Evolutionary conservation across 53 echinoderm and acorn worm species (phyloP), one percentile per base, ranked within the genome.

Genomic region (Echinarachnius parma): DNA sequence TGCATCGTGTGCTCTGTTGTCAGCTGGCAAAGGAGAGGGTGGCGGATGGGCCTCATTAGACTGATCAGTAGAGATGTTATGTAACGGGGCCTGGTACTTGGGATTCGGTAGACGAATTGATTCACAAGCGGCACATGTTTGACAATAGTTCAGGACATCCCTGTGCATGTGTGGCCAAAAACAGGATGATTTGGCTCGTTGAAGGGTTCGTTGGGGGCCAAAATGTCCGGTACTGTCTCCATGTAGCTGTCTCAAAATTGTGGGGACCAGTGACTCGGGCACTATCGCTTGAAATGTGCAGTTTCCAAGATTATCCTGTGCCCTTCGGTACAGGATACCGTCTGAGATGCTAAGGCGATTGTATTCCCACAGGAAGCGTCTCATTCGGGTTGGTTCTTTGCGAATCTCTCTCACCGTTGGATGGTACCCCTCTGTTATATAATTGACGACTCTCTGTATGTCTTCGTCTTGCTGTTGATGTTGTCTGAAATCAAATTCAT

Each of bases 61-160:
- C n/a, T n/a, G n/a, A n/a, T n/a, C 25, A 46, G 31, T 70, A n/a
- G 21, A 70, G 48, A 77, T 48, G 18, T 47, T 9, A 16, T 77
- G 46, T 3, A 77, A 16, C 4, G 62, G 47, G 26, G 62, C 77
- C 31, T 61, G 46, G 5, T 48, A 23, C 22, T 54, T 39, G 21
- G 76, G 76, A 21, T 24, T 47, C 15, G 76, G 60, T 60, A 32
- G 21, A 16, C 61, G 61, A 34, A 60, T 18, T 15, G 44, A 33
- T 36, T 75, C 54, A 58, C 74, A 72, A 24, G 74, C 52, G 24
- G 23, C 0, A 20, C 52, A 70, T 55, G 52, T 34, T 15, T 52
- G 20, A 34, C 74, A 81, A 46, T 28, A 48, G 2, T 72, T 28
- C n/a, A 23, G 21, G 24, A 81, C 50, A 15, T 81, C 62, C 28